Conservation (phyloP, 1,140 invertebrate species). For the Acromyrmex heyeri region DNA sequence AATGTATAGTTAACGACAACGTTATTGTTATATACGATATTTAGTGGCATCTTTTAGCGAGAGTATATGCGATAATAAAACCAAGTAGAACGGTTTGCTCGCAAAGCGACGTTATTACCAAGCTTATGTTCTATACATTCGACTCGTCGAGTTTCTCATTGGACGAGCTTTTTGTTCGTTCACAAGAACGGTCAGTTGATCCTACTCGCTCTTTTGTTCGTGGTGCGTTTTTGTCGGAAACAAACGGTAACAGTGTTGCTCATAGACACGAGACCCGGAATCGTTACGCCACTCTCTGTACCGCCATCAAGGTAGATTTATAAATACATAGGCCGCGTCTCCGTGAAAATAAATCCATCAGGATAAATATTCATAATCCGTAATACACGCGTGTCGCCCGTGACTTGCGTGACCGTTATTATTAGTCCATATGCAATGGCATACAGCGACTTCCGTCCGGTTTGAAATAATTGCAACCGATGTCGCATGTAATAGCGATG, state of each 20-base stretch:
- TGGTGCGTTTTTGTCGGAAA: constrained; percentile 50
- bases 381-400: neutral
- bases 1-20: constrained; percentile 18
- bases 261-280: constrained; percentile 33
- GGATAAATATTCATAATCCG: constrained; percentile 57
- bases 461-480: constrained; percentile 24
- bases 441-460: neutral
- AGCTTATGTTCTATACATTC: constrained; percentile 40
- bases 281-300: constrained; percentile 9
- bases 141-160: constrained; percentile 42
- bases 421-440: constrained; percentile 47
- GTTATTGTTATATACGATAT: constrained; percentile 39
- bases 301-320: constrained; percentile 32
- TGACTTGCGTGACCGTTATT: constrained; percentile 54
- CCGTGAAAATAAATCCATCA: constrained; percentile 45
- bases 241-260: constrained; percentile 17
- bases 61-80: constrained; percentile 47
- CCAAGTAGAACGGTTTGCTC: constrained; percentile 34
- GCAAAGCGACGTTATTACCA: constrained; percentile 49
- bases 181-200: constrained; percentile 46
- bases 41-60: constrained; percentile 45
- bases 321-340: constrained; percentile 30
- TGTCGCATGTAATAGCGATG: constrained; percentile 14
- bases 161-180: constrained; percentile 52
- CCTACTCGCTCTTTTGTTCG: constrained; percentile 44